Base-by-base conservation (phyloP, 2,113 vertebrate species). In the Percina caprodes region DNA sequence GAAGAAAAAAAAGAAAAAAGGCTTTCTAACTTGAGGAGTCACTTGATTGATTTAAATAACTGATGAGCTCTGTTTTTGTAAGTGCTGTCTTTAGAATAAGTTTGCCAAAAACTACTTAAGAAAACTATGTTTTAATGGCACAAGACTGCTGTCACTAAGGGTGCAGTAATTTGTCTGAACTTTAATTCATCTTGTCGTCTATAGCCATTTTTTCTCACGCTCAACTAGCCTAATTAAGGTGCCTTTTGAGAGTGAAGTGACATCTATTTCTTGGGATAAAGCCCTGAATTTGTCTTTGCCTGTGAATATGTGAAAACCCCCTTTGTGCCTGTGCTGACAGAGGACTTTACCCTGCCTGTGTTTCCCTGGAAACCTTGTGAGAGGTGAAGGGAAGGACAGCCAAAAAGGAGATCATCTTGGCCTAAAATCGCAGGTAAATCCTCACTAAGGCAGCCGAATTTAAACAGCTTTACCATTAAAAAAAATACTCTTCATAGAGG, bases 361-460 rank as follows among this genome's bases (percentile, higher is more conserved):
- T 93, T 93, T 87, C 93, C 90, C 74, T 92, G 93, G 94, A 94
- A 94, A 94, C 93, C 88, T 85, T 92, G 90, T 46, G 54, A 89
- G 92, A 92, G 91, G 93, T 94, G 91, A 94, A 94, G 78, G 67
- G 77, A 75, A 92, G 94, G 92, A 94, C 93, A 95, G 91, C 92
- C 93, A 95, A 91, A 86, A 72, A 83, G 56, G 82, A 87, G 90
- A 93, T 94, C 90, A 75, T 87, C 86, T 88, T 88, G 93, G 91
- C 88, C 82, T 65, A 71, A 83, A 90, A 86, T 81, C 74, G 86
- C 92, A 95, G 94, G 93, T 95, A 94, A 93, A 93, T 91, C 82
- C 84, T 89, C 68, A 68, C 67, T 73, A 69, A 85, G 67, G 82
- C 56, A 6, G 59, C 91, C 84, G 92, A 92, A 88, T 82, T 91